Base-by-base conservation (phyloP, 2,888 invertebrate genomes). In the Selenia dentaria region DNA sequence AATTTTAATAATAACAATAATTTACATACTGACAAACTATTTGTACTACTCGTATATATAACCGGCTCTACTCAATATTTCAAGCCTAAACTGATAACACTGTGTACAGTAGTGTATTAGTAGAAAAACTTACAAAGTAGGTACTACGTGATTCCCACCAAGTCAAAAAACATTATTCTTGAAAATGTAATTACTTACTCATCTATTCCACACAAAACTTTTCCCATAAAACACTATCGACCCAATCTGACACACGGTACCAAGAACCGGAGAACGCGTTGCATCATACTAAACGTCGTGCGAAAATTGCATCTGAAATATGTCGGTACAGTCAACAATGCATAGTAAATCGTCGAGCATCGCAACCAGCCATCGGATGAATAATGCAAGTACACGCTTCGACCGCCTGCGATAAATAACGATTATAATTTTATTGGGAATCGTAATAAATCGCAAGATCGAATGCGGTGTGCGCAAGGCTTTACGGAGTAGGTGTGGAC, bases 391-490 rank as follows among this genome's bases (percentile, higher is more conserved):
- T 72, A 77, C 81, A 80, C 82, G 83, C 67, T 70, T 62, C 59
- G 52, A 59, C 51, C 58, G 54, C 57, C 54, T 41, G 68, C 78
- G 75, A 83, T 87, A 86, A 86, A 86, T 86, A 82, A 85, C 83
- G 82, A 83, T 86, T 86, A 85, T 86, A 83, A 86, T 87, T 85
- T 86, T 85, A 84, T 86, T 83, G 79, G 64, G 75, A 73, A 76
- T 70, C 70, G 69, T 74, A 78, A 86, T 86, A 86, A 82, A 85
- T 85, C 75, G 70, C 67, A 62, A 68, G 71, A 78, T 79, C 70
- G 78, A 74, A 73, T 75, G 47, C 47, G 27, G 39, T 38, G 28
- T 36, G 74, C 70, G 50, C 56, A 28, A 39, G 53, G 44, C 41
- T 45, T 40, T 48, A 58, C 58, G 49, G 59, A 60, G 62, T 53